These are phyloP conservation scores for Puntigrus tetrazona DNA, from an alignment of 2,113 vertebrate genomes.

Conservation along the genomic window DNA sequence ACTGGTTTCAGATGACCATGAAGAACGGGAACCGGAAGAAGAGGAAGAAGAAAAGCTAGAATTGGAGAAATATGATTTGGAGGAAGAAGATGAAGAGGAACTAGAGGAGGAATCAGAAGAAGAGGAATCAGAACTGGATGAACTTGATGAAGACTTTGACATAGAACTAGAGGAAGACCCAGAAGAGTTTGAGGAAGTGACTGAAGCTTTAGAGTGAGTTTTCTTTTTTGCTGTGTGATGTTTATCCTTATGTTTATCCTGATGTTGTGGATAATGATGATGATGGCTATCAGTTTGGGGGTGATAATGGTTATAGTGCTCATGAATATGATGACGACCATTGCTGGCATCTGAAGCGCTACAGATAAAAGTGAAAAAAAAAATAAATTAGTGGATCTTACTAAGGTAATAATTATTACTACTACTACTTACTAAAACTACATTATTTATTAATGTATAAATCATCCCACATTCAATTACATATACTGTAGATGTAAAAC, in stretches of 20 bases:
- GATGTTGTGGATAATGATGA: conserved; percentile 51
- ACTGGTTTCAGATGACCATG: conserved; percentile 67
- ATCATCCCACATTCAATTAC: background rate
- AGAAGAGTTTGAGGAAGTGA: conserved; percentile 55
- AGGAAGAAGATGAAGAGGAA: conserved; percentile 57
- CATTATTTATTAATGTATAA: background rate
- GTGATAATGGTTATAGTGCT: conserved; percentile 37
- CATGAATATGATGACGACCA: conserved; percentile 55
- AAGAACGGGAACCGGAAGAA: conserved; percentile 64
- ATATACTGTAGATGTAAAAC: background rate
- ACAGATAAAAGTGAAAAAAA: conserved; percentile 42
- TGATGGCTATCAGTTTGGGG: conserved; percentile 37
- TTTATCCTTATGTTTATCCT: conserved; percentile 51
- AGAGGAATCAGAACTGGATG: conserved; percentile 57
- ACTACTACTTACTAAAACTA: background rate
- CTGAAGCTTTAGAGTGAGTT: conserved; percentile 51
- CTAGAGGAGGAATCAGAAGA: conserved; percentile 62
- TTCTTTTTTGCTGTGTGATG: conserved; percentile 44
- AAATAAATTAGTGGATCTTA: background rate
- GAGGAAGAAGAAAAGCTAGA: conserved; percentile 61
- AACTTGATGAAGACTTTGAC: conserved; percentile 31
- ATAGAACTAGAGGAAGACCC: conserved; percentile 24
- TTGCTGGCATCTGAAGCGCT: conserved; percentile 61
- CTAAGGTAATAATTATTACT: background rate
- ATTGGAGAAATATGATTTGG: conserved; percentile 60